Evolutionary conservation across 2,113 vertebrate genomes (phyloP).

Genomic region (Mobula hypostoma): DNA sequence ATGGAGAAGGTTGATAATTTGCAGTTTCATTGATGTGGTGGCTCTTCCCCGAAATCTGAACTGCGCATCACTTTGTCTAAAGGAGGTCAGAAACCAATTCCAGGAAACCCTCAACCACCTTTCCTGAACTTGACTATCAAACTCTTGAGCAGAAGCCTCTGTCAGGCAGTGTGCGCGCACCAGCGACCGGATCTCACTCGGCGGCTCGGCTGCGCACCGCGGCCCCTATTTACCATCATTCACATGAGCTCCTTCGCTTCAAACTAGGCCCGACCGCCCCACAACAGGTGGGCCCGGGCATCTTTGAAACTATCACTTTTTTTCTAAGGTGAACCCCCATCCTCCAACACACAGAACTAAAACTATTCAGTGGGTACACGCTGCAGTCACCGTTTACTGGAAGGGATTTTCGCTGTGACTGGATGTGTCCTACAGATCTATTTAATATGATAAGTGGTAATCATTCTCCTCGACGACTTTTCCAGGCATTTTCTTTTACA

Average conservation of each 20-base stretch:
- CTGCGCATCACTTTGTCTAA: conserved; percentile 41
- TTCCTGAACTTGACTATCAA: conserved; percentile 48
- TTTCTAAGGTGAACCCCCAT: not conserved
- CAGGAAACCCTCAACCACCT: conserved; percentile 52
- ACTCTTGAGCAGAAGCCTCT: not conserved
- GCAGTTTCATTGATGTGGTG: conserved; percentile 46
- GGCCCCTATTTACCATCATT: not conserved
- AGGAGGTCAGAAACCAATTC: conserved; percentile 55
- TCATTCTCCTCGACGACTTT: not conserved
- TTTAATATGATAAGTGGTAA: not conserved
- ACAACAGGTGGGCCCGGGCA: not conserved
- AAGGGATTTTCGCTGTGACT: not conserved
- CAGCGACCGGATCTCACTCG: not conserved
- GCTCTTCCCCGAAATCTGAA: conserved; percentile 51
- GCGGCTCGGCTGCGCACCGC: not conserved
- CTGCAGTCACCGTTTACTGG: not conserved
- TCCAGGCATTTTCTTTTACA: not conserved
- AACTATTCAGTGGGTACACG: not conserved
- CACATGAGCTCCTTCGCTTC: not conserved
- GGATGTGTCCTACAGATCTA: not conserved
- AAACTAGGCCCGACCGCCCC: not conserved
- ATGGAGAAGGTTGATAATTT: conserved; percentile 40
- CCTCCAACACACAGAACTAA: not conserved
- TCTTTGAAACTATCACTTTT: not conserved
- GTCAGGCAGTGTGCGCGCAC: not conserved